Base-by-base conservation (phyloP, 2,888 invertebrate species). In the Campoplex capitator region DNA sequence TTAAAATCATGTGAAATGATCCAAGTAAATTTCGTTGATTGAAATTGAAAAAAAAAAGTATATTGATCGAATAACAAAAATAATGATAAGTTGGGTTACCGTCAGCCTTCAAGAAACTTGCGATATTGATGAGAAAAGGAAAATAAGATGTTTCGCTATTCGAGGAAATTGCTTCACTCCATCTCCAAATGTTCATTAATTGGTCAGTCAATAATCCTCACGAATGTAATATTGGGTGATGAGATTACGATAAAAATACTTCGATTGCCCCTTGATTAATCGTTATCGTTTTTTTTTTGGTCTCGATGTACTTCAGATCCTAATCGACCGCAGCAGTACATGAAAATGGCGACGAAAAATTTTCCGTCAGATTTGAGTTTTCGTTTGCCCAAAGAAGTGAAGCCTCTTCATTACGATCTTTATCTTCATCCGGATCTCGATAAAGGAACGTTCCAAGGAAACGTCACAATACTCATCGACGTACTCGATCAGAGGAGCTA, bases 361-460 rank as follows among this genome's bases (percentile, higher is more conserved):
- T 88, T 93, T 16, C 88, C 94, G 28, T 87, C 93, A 0, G 93
- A 94, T 62, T 85, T 95, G 67, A 91, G 93, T 23, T 95, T 95
- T 88, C 95, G 97, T 65, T 94, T 97, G 74, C 96, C 97, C 0
- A 93, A 94, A 11, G 95, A 96, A 73, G 95, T 96, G 0, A 93
- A 94, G 23, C 97, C 97, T 0, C 88, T 95, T 3, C 95, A 96
- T 84, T 97, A 97, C 91, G 96, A 97, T 80, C 92, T 97, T 7
- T 95, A 95, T 23, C 93, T 97, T 78, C 95, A 96, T 81, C 97
- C 97, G 0, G 95, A 97, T 92, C 95, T 97, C 74, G 94, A 94
- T 18, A 94, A 94, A n/a, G 96, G 96, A 54, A 95, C 94, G 0
- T 97, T 96, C 91, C 92, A 93, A 16, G 97, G 97, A 18, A 94